Base-by-base conservation (phyloP, 64 coral and sea anemone genomes). In the Acropora tenuis region DNA sequence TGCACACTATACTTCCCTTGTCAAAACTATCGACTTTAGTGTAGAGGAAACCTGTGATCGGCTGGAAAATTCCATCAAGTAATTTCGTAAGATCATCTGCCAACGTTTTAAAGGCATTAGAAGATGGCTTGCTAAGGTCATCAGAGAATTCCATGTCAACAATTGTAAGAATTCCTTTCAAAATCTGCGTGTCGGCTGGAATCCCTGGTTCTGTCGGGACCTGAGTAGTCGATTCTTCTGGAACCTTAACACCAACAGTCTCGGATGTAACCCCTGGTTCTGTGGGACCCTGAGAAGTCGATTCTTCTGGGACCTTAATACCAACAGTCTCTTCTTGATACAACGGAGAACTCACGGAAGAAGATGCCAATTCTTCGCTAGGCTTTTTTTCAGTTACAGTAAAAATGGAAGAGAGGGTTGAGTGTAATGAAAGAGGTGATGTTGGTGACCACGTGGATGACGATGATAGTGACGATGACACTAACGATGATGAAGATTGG, bases 111-210 rank as follows among this genome's bases (percentile, higher is more conserved):
- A 85, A 85, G 3, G 16, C 43, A 40, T 85, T 2, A 7, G 82
- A 85, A 2, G 82, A 85, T 1, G 63, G 5, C 17, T 85, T 40
- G 8, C 16, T 15, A 30, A 85, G 72, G 18, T 71, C 82, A 18
- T 1, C 8, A 71, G 43, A 68, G 46, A 71, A 85, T 85, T 69
- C 61, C 82, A 85, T 85, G 45, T 50, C 50, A 20, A 19, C 18
- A 71, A 85, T 85, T 48, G 61, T 85, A 5, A 85, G 41, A 67
- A 2, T 49, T 71, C 63, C 82, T 69, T 16, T 17, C 82, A 41
- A 84, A 12, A 69, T 47, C 16, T 46, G 6, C 69, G 11, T 4
- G 13, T 16, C 41, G 5, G 12, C 12, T 3, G 50, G 18, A 5
- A 53, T 15, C 45, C 18, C 46, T 8, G 2, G 6, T 3, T 69